Conservation (phyloP, 2,888 invertebrate species). For the Pyrrhia umbra region DNA sequence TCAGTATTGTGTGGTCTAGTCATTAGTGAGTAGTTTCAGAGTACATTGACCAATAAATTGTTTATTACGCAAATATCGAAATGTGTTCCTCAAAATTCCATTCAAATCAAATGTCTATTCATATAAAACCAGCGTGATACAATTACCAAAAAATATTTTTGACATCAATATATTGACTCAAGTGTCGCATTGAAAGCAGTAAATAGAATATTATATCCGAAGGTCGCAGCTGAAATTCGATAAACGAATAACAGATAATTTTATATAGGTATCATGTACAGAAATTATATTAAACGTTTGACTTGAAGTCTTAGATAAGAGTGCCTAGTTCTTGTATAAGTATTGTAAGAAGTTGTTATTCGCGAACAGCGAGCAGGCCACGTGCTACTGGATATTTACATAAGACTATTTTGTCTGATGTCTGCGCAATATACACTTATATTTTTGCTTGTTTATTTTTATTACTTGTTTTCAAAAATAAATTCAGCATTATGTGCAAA, state of each 20-base stretch:
- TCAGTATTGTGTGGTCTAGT: slow-evolving; percentile 6
- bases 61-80: slow-evolving; percentile 4
- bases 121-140: neutral
- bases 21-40: slow-evolving; percentile 9
- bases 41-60: slow-evolving; percentile 14
- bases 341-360: slow-evolving; percentile 20
- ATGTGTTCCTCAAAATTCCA: slow-evolving; percentile 6
- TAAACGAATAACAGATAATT: slow-evolving; percentile 42
- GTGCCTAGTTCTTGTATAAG: slow-evolving; percentile 33
- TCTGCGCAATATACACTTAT: slow-evolving; percentile 32
- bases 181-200: slow-evolving; percentile 54
- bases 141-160: slow-evolving; percentile 30
- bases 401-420: slow-evolving; percentile 11
- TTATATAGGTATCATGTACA: slow-evolving; percentile 22
- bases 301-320: slow-evolving; percentile 35
- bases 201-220: slow-evolving; percentile 43
- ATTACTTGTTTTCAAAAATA: neutral
- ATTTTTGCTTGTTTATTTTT: slow-evolving; percentile 4
- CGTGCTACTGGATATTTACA: slow-evolving; percentile 42
- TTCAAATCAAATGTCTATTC: slow-evolving; percentile 2
- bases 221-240: slow-evolving; percentile 55
- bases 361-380: slow-evolving; percentile 20
- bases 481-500: neutral
- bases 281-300: slow-evolving; percentile 26
- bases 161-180: slow-evolving; percentile 58